Evolutionary conservation across 1,140 invertebrate species (phyloP), one percentile per base, ranked within the genome.

Genomic region (Tetranychus cinnabarinus): DNA sequence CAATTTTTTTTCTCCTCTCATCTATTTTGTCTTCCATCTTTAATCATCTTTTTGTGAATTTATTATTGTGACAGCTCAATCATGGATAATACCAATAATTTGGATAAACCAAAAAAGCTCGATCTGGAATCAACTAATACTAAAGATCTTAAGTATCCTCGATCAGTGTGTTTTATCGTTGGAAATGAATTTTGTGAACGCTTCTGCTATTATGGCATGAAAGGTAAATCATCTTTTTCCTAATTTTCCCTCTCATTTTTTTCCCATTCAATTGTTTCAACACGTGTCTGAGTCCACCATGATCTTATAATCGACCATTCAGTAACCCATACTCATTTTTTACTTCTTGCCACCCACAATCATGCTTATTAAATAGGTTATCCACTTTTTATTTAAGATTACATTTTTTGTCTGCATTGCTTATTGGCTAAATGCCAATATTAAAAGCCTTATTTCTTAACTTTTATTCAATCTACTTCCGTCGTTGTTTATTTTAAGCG

Each of bases 111-210:
- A 10, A 42, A 42, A 23, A 23, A 23, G 23, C 23, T 23, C 23
- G 23, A 23, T 23, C 23, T 23, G 23, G 39, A 5, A 6, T 31
- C 50, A 52, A 52, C 13, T 52, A 33, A 52, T 8, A 33, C 10
- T 37, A 36, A 36, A 36, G 2, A 15, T 2, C 8, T 56, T 12
- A 56, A 56, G 36, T 93, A 90, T 70, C 90, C 91, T 0, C 85
- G 82, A 69, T 80, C 86, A 3, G 82, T 93, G n/a, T 88, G 86
- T 68, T 92, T 93, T 72, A 96, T 97, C 68, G 77, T 97, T 62
- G 82, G 80, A 68, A 93, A 89, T 79, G 92, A 97, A 73, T 92
- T 96, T 70, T 96, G 91, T 72, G 92, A 97, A 75, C 78, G 91
- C 69, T 97, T 96, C 73, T 88, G 83, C 46, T 96, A 81, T 72